phyloP scores from a whole-genome alignment of 1,140 invertebrate species.

The Aleiodes sp. region DNA sequence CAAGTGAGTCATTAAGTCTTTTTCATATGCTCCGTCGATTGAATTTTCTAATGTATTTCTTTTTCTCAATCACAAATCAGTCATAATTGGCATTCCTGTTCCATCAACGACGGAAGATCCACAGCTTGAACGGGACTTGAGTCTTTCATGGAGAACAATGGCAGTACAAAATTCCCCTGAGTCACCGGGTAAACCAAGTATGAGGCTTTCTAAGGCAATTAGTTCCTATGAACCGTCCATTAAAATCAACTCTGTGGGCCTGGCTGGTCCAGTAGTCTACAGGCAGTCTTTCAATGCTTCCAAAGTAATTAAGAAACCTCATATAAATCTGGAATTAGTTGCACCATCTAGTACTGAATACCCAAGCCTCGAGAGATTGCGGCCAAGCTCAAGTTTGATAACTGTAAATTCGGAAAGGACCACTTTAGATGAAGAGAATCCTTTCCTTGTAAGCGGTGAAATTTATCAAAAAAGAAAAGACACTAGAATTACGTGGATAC shows the following conservation, averaged over 20 bases:
- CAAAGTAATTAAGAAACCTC: conserved; percentile 1
- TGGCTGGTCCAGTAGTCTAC: conserved; percentile 7
- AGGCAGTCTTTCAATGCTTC: conserved; percentile 30
- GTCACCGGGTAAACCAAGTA: conserved; percentile 34
- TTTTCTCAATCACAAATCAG: conserved; percentile 36
- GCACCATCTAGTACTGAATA: not conserved
- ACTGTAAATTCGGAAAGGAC: no score
- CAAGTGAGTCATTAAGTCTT: conserved; percentile 55
- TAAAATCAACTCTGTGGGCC: conserved; percentile 17
- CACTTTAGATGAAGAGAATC: no score
- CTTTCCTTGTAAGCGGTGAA: not conserved
- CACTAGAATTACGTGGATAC: conserved; percentile 46
- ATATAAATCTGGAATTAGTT: not conserved
- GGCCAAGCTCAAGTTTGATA: no score
- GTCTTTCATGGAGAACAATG: conserved; percentile 14
- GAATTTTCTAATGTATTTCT: not conserved
- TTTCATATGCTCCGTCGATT: not conserved
- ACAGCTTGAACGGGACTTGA: conserved; percentile 23
- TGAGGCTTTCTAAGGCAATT: conserved; percentile 53
- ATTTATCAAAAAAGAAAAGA: conserved; percentile 39
- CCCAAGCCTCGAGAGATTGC: not conserved
- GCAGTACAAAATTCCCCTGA: not conserved
- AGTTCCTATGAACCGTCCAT: conserved; percentile 40
- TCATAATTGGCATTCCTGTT: conserved; percentile 48
- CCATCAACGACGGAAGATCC: conserved; percentile 50